These are phyloP conservation scores for Machaerirhynchus nigripectus DNA, from an alignment of 2,113 vertebrate species.

Conservation along the genomic window DNA sequence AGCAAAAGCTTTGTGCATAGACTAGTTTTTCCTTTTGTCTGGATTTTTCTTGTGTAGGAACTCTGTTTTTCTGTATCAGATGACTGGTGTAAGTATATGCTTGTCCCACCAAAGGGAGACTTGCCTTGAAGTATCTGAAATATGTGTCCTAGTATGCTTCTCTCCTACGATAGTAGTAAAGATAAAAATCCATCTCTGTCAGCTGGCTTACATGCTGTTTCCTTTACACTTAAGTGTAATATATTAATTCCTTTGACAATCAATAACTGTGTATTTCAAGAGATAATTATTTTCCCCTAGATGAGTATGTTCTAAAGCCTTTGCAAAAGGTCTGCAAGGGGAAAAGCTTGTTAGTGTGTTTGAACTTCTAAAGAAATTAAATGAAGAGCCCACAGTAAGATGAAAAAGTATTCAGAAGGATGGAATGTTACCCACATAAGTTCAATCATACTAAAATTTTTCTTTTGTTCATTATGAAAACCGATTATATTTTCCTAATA, in stretches of 20 bases:
- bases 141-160: background rate
- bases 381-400: background rate
- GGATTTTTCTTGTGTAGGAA: background rate
- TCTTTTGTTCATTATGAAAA: background rate
- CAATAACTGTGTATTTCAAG: background rate
- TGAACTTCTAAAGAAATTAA: constrained; percentile 3
- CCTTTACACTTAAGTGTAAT: background rate
- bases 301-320: constrained; percentile 1
- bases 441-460: background rate
- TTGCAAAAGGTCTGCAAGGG: constrained; percentile 10
- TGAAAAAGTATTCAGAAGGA: background rate
- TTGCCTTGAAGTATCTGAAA: background rate
- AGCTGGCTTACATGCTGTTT: background rate
- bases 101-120: background rate
- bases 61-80: background rate
- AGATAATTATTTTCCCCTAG: background rate
- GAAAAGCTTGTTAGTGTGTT: background rate
- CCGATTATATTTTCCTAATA: background rate
- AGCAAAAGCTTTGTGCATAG: background rate
- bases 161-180: background rate
- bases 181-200: background rate
- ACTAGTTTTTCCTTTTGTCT: background rate
- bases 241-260: background rate
- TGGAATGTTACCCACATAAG: background rate
- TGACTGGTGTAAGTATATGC: background rate